Evolutionary conservation across 2,113 vertebrate species (phyloP).

Genomic region (Phalacrocorax carbo): DNA sequence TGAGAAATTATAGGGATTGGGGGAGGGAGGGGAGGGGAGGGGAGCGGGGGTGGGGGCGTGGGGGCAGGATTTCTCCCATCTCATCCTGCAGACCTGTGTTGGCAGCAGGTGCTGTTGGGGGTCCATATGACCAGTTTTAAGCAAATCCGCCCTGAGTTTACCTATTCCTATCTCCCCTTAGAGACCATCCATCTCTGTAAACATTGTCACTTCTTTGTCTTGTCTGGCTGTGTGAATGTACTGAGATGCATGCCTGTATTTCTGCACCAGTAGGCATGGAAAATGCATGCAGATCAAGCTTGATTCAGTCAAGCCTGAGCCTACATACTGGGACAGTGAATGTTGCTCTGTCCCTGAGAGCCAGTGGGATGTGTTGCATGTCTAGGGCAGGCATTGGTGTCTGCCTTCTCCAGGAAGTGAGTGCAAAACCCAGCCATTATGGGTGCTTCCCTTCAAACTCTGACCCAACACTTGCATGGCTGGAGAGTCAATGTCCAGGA

Average conservation of each 20-base stretch:
- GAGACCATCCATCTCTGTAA: conserved; percentile 6
- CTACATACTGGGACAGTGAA: neutral
- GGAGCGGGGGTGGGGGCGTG: too few species aligned
- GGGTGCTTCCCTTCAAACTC: neutral
- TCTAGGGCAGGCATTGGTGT: neutral
- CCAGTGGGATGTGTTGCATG: neutral
- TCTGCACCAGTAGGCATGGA: neutral
- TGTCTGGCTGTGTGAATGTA: conserved; percentile 61
- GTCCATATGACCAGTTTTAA: neutral
- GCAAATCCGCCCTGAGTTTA: conserved; percentile 36
- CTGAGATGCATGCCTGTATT: conserved; percentile 41
- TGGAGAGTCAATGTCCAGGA: neutral
- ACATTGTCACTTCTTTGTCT: conserved; percentile 40
- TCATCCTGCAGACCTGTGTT: neutral
- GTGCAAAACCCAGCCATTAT: neutral
- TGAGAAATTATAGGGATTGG: neutral
- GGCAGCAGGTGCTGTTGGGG: neutral
- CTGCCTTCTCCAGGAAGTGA: neutral
- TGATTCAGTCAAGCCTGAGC: neutral
- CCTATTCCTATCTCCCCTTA: neutral
- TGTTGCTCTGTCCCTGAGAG: neutral
- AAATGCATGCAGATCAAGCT: neutral
- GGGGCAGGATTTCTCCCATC: neutral
- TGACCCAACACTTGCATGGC: neutral
- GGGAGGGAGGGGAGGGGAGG: neutral